Conservation (phyloP, 2,797 vertebrate genomes). For the Chloroceryle inda region DNA sequence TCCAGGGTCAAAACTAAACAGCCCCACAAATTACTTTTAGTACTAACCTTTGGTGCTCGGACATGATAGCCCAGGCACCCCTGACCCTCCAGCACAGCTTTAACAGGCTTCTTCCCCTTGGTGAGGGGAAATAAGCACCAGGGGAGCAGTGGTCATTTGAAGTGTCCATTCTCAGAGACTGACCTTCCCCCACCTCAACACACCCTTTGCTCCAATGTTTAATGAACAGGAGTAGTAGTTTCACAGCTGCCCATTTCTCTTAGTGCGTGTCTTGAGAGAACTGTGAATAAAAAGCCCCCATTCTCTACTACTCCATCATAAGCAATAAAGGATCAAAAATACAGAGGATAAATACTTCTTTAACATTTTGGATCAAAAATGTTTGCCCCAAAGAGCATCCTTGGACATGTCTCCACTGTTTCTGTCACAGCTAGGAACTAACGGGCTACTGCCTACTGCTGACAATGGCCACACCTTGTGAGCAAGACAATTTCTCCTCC, state of each 20-base stretch:
- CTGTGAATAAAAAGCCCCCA: background rate
- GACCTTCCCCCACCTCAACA: background rate
- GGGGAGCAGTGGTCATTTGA: background rate
- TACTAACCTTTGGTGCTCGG: background rate
- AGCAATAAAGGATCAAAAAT: background rate
- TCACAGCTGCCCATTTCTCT: background rate
- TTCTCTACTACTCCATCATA: background rate
- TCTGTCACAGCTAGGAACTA: background rate
- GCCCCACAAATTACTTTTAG: background rate
- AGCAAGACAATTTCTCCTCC: accelerated
- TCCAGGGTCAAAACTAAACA: background rate
- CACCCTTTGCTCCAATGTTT: background rate
- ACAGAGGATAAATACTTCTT: background rate
- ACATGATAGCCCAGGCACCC: background rate
- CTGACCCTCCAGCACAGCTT: background rate
- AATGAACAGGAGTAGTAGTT: background rate
- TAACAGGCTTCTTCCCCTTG: background rate
- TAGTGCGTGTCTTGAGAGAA: background rate
- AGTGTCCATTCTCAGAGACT: background rate
- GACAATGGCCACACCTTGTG: background rate
- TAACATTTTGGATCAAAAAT: background rate
- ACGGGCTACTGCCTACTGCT: background rate
- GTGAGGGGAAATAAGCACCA: background rate
- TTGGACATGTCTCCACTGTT: background rate
- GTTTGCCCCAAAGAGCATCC: background rate